Evolutionary conservation across 2,113 vertebrate species (phyloP).

Genomic region (Oplegnathus fasciatus): DNA sequence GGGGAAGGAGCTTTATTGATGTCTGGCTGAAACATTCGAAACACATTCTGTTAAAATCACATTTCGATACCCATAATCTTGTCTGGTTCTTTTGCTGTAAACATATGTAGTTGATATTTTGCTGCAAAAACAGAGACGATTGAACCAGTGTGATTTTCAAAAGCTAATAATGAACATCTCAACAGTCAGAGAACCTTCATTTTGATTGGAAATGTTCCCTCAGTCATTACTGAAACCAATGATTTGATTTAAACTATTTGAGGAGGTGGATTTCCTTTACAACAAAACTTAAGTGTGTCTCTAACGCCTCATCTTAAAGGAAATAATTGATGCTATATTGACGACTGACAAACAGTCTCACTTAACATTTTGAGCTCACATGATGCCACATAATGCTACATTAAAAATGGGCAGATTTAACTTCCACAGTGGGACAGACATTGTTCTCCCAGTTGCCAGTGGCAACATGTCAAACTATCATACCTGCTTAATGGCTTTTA

Average conservation of each 20-base stretch:
- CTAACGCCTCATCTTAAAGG: neutral
- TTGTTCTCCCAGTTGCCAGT: neutral
- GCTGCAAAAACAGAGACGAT: neutral
- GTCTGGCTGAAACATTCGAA: neutral
- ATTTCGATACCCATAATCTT: neutral
- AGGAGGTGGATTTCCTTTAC: neutral
- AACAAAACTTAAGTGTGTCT: neutral
- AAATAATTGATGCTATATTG: neutral
- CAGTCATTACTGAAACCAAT: neutral
- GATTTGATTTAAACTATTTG: neutral
- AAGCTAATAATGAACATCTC: neutral
- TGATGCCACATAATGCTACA: constrained; percentile 18
- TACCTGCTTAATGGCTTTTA: neutral
- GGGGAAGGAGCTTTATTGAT: constrained; percentile 4
- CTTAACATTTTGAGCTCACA: neutral
- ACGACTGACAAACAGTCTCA: neutral
- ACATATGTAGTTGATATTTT: neutral
- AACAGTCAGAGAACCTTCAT: neutral
- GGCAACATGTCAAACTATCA: neutral
- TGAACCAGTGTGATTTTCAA: neutral
- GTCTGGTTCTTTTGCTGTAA: neutral
- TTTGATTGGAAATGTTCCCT: neutral
- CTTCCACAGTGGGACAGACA: neutral
- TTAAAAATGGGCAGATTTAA: neutral
- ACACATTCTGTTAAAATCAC: neutral